Conservation (phyloP, 30 jellyfish, hydroid and myxozoan species). For the Phacellophora camtschatica region DNA sequence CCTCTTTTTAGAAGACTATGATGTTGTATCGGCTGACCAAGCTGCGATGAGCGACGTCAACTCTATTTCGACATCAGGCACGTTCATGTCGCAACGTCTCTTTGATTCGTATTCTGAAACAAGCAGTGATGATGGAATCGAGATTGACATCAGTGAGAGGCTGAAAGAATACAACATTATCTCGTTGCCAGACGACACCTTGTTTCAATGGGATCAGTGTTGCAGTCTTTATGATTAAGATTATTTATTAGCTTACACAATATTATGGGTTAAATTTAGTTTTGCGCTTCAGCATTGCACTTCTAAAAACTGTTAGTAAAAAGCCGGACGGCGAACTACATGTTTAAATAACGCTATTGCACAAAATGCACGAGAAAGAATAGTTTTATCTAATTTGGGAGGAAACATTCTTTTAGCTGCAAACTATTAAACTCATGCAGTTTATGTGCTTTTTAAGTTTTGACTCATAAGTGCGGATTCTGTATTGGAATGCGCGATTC, state of each 20-base stretch:
- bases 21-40: constrained; percentile 45
- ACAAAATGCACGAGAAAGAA: no score
- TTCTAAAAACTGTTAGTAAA: no score
- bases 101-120: constrained; percentile 32
- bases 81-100: constrained; percentile 16
- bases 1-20: constrained; percentile 82
- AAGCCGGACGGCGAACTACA: no score
- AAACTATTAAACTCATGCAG: no score
- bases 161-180: constrained; percentile 58
- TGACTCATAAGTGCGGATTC: no score
- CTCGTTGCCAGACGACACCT: constrained; percentile 7
- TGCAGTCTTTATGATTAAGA: constrained; percentile 10
- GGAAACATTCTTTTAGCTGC: no score
- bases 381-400: no score
- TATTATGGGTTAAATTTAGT: background rate
- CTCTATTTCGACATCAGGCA: constrained; percentile 59
- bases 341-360: no score
- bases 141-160: constrained; percentile 61
- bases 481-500: no score
- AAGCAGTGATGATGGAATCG: constrained; percentile 89
- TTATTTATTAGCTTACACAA: background rate
- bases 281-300: no score
- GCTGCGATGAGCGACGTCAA: constrained; percentile 57
- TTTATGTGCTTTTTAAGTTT: no score
- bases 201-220: constrained; percentile 44